Conservation (phyloP, 2,888 invertebrate species). For the Troides aeacus region DNA sequence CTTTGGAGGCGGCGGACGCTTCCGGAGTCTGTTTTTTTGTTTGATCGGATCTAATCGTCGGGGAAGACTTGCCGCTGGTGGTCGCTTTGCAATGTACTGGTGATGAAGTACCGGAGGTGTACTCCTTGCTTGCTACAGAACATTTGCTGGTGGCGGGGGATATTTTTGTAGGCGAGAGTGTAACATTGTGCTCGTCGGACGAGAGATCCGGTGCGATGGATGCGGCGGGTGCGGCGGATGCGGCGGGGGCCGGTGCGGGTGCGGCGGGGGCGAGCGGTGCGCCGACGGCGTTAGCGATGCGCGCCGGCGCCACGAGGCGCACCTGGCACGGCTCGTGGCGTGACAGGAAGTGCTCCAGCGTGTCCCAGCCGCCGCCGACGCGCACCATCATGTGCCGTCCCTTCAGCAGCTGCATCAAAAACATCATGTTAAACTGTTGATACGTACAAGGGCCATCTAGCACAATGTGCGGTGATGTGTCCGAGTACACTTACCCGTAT, state of each 20-base stretch:
- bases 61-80: conserved; percentile 53
- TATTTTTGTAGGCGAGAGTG: conserved; percentile 33
- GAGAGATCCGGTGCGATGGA: conserved; percentile 28
- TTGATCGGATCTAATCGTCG: conserved; percentile 38
- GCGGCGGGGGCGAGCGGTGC: conserved; percentile 29
- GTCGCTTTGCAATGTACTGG: conserved; percentile 59
- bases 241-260: conserved; percentile 29
- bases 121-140: conserved; percentile 47
- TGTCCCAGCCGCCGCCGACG: conserved; percentile 97
- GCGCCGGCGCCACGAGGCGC: conserved; percentile 75
- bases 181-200: conserved; percentile 24
- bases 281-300: conserved; percentile 41
- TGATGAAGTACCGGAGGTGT: conserved; percentile 47
- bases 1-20: conserved; percentile 57
- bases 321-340: conserved; percentile 93
- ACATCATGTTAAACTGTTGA: not conserved
- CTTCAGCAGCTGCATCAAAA: conserved; percentile 85
- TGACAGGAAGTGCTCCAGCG: conserved; percentile 93
- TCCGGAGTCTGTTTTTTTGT: conserved; percentile 42
- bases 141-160: conserved; percentile 50
- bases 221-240: conserved; percentile 16
- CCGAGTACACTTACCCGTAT: conserved; percentile 82
- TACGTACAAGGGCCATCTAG: not conserved
- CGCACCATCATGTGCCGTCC: conserved; percentile 97
- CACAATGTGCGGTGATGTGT: not conserved